Percentiles rank a stretch among this genome's conserved stretches.
These are phyloP conservation scores for Cerastoderma edule DNA, from an alignment of 2,888 invertebrate genomes.

Conservation along the genomic window DNA sequence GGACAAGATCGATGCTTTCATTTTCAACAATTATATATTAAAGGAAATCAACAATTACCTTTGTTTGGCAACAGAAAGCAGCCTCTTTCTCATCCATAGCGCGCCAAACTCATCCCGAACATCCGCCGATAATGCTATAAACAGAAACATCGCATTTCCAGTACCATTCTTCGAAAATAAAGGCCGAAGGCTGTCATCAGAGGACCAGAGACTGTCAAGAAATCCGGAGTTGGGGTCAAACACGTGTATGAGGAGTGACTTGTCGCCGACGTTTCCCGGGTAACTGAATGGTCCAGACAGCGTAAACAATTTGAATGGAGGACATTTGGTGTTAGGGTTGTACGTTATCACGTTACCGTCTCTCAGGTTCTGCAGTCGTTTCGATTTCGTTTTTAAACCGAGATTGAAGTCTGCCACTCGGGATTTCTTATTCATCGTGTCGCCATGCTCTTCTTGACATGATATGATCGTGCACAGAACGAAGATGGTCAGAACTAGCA, in stretches of 20 bases:
- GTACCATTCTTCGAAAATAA: slow-evolving; percentile 29
- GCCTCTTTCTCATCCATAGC: slow-evolving; percentile 65
- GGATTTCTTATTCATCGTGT: neutral
- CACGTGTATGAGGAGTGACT: slow-evolving; percentile 63
- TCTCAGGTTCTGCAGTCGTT: neutral
- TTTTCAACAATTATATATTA: no score
- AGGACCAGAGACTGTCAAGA: slow-evolving; percentile 65
- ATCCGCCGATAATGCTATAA: slow-evolving; percentile 54
- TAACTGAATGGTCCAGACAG: slow-evolving; percentile 56
- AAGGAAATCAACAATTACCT: no score
- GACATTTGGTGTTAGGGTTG: slow-evolving; percentile 57
- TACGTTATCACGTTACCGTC: slow-evolving; percentile 56
- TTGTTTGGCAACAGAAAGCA: slow-evolving; percentile 26
- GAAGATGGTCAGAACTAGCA: no score
- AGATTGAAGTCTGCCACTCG: slow-evolving; percentile 1
- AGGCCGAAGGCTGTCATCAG: slow-evolving; percentile 53
- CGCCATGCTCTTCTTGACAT: no score
- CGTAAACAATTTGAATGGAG: slow-evolving; percentile 57
- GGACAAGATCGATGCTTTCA: no score
- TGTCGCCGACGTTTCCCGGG: slow-evolving; percentile 50
- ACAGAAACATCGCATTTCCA: slow-evolving; percentile 54
- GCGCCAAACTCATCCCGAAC: slow-evolving; percentile 52
- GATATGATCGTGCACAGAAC: no score
- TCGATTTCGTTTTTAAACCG: neutral
- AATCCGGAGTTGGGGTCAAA: slow-evolving; percentile 67